Percentiles rank a stretch among this genome's conserved stretches.
These are phyloP conservation scores for Botia almorhae DNA, from an alignment of 2,797 vertebrate genomes.

Conservation along the genomic window DNA sequence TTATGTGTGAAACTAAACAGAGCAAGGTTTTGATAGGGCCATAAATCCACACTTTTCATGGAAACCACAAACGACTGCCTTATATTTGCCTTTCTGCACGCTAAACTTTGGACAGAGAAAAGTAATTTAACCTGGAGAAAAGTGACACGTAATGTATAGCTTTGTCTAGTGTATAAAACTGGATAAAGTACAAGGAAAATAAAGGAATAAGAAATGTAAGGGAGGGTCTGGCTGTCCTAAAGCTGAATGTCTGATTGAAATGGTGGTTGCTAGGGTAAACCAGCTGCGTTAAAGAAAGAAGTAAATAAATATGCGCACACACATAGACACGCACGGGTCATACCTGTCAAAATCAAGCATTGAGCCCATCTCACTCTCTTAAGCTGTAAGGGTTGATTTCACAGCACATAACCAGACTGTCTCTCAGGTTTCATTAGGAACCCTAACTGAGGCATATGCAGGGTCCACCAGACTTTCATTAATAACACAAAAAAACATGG, in stretches of 20 bases:
- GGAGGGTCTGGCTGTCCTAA: constrained; percentile 8
- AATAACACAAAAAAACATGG: constrained; percentile 42
- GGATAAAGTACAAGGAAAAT: constrained; percentile 27
- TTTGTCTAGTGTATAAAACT: neutral
- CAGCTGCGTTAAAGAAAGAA: constrained; percentile 28
- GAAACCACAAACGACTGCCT: neutral
- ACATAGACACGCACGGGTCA: neutral
- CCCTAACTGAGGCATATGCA: constrained; percentile 27
- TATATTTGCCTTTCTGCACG: neutral
- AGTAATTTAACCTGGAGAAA: neutral
- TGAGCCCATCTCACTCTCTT: constrained; percentile 21
- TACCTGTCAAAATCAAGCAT: constrained; percentile 8
- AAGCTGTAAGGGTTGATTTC: constrained; percentile 29
- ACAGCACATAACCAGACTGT: neutral
- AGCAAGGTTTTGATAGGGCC: neutral
- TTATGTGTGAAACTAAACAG: neutral
- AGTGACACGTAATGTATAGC: neutral
- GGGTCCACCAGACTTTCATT: constrained; percentile 8
- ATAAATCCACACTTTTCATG: neutral
- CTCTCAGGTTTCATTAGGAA: constrained; percentile 31
- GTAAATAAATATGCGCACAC: constrained; percentile 6
- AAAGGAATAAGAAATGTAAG: constrained; percentile 1
- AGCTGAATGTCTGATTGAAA: neutral
- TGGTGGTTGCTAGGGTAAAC: constrained; percentile 15
- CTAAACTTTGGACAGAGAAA: too few relatives aligned